These are phyloP conservation scores for Sardina pilchardus DNA, from an alignment of 2,113 vertebrate species.

Conservation along the genomic window DNA sequence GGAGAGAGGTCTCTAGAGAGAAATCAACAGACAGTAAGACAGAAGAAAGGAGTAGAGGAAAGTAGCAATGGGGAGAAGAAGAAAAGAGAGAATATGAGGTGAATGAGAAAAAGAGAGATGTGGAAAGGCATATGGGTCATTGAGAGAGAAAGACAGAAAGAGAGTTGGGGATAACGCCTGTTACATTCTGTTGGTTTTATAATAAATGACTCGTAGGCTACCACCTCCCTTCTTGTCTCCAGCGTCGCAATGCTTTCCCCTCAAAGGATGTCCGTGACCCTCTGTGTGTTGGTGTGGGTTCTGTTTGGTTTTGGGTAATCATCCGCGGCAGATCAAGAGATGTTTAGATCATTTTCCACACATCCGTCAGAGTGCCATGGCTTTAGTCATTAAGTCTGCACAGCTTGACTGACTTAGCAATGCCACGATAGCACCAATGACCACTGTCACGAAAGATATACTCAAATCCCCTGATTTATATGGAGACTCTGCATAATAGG, in stretches of 20 bases:
- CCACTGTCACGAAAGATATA: background rate
- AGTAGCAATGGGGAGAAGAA: background rate
- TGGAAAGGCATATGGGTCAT: background rate
- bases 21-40: background rate
- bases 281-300: constrained; percentile 28
- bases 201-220: background rate
- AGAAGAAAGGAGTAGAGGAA: background rate
- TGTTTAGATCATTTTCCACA: constrained; percentile 39
- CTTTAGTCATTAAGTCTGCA: constrained; percentile 35
- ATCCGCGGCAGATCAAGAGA: constrained; percentile 43
- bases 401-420: constrained; percentile 32
- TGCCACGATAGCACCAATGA: background rate
- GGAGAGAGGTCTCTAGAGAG: too few species aligned
- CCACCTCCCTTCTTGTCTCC: background rate
- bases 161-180: background rate
- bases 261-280: constrained; percentile 30
- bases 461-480: background rate
- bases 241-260: constrained; percentile 19
- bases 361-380: constrained; percentile 1
- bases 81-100: background rate
- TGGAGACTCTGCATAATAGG: background rate
- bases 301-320: constrained; percentile 42
- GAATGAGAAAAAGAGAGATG: background rate
- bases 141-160: background rate
- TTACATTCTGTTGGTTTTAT: background rate